Base-by-base conservation (phyloP, 2,888 invertebrate species). In the Odontocolon sp. region DNA sequence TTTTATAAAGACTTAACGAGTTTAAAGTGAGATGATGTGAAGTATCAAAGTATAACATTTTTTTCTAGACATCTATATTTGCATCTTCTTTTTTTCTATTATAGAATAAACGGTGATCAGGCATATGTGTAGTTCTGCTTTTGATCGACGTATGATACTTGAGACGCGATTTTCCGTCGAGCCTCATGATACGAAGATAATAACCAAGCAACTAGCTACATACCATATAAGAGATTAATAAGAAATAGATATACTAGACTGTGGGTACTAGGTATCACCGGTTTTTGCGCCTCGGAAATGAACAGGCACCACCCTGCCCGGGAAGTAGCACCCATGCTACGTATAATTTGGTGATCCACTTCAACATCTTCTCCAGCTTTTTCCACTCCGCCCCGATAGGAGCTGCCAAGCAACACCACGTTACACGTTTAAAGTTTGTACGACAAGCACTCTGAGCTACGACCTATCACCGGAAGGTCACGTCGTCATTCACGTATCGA, bases 291-390 rank as follows among this genome's bases (percentile, higher is more conserved):
- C 86, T 85, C 77, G 80, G 81, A 71, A 84, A 85, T 67, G 80
- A 79, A 50, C 79, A 80, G 77, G 68, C 78, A 71, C 79, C 82
- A 66, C 85, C 83, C 82, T 87, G 87, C 77, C 86, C 86, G 57
- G 87, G 87, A 78, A 87, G 85, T 78, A 88, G 77, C 80, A 88
- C 86, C 86, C 85, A 84, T 77, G 85, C 84, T 82, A 87, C 81
- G 83, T 83, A 86, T 79, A 87, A 86, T 84, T 84, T 85, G 84
- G 83, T 83, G 85, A 87, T 84, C 88, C 87, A 86, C 83, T 82
- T 83, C 85, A 85, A 83, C 87, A 87, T 88, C 87, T 73, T 85
- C 83, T 82, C 81, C 81, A 80, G 74, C 73, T 81, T 83, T 82
- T 81, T 82, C 77, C 80, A 82, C 79, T 77, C 72, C 79, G 81